Percentiles rank a stretch among this genome's conserved stretches.
These are phyloP conservation scores for Wiebesia pumilae DNA, from an alignment of 1,140 invertebrate genomes.

Conservation along the genomic window DNA sequence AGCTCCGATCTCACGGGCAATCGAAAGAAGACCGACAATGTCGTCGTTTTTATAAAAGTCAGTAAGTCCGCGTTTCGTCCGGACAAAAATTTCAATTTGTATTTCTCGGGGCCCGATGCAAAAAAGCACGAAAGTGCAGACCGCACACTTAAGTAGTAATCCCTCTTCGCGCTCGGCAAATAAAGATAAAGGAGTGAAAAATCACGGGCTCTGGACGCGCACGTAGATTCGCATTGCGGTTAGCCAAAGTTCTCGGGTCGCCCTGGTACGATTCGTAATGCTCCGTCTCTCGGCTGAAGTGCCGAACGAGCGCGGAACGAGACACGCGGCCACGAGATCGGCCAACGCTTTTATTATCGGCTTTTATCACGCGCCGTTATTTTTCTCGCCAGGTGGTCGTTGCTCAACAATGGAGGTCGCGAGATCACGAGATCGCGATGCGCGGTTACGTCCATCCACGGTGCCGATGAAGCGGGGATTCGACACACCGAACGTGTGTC, in stretches of 20 bases:
- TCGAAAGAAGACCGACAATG: too few species aligned
- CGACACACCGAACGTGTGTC: too few species aligned
- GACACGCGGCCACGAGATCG: too few species aligned
- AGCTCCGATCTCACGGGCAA: neutral
- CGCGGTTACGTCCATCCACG: neutral
- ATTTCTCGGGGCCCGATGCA: neutral
- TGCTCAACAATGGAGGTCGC: neutral
- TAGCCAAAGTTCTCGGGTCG: neutral
- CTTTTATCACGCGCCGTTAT: neutral
- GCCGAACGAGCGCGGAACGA: neutral
- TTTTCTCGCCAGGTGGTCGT: conserved; percentile 34
- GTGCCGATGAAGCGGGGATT: too few species aligned
- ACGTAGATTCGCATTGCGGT: neutral
- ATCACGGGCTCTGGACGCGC: neutral
- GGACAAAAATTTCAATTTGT: neutral
- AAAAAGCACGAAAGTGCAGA: neutral
- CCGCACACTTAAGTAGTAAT: too few species aligned
- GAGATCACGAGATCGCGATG: neutral
- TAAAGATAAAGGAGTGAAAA: conserved; percentile 23
- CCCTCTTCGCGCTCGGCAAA: too few species aligned
- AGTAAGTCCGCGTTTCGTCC: too few species aligned
- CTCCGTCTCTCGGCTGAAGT: neutral
- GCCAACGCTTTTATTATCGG: conserved; percentile 35
- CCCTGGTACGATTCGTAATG: too few species aligned
- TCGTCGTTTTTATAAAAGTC: too few species aligned